Conservation (phyloP, 2,113 vertebrate genomes). For the Peromyscus leucopus region DNA sequence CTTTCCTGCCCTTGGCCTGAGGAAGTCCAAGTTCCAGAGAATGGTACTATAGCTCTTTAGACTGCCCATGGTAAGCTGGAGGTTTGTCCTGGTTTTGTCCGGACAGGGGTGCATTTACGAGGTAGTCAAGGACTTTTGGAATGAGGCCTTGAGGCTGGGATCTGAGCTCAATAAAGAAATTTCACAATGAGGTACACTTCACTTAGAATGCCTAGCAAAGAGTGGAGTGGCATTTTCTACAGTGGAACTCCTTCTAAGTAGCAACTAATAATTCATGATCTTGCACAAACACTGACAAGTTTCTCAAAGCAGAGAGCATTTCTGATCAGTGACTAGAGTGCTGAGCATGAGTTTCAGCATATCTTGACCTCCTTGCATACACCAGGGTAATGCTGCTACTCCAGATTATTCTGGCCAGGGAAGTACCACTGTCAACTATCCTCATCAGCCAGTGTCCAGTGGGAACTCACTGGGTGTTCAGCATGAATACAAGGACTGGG, state of each 20-base stretch:
- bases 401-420: neutral
- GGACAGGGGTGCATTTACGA: rapidly evolving
- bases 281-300: neutral
- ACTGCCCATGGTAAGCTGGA: neutral
- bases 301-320: neutral
- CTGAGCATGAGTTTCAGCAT: neutral
- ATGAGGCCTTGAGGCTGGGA: neutral
- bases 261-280: neutral
- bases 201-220: neutral
- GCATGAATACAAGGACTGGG: neutral
- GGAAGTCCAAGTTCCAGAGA: neutral
- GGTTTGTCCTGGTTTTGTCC: neutral
- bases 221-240: neutral
- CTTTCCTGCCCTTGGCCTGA: neutral
- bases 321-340: neutral
- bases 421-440: too few species aligned
- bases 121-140: neutral
- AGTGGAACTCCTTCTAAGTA: neutral
- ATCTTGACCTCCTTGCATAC: neutral
- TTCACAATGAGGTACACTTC: neutral
- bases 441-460: neutral
- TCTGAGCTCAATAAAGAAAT: neutral
- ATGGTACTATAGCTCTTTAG: neutral
- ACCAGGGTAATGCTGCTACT: neutral
- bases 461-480: neutral